Evolutionary conservation across 1,140 invertebrate genomes (phyloP).

Genomic region (Drosophila guanche): DNA sequence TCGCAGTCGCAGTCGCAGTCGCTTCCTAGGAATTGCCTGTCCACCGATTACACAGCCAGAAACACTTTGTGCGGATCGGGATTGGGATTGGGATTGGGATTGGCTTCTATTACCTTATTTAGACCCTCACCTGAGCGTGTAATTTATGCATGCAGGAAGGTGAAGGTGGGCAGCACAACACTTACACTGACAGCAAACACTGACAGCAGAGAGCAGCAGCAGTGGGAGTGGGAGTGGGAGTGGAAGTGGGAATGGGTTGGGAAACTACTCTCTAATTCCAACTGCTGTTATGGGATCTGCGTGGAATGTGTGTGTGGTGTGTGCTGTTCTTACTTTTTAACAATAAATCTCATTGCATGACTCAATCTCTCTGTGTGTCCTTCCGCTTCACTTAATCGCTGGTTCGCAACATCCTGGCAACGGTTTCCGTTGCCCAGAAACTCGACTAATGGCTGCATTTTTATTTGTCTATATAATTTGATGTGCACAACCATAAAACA

Average conservation of each 20-base stretch:
- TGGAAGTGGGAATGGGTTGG: slow-evolving; percentile 2
- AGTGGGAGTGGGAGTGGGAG: slow-evolving; percentile 1
- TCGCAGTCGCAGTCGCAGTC: slow-evolving; percentile 1
- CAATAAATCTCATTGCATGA: slow-evolving; percentile 48
- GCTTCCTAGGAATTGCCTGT: slow-evolving; percentile 50
- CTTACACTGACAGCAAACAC: slow-evolving; percentile 23
- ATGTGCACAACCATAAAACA: slow-evolving; percentile 76
- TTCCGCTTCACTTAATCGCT: too few relatives aligned
- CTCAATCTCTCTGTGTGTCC: slow-evolving; percentile 40
- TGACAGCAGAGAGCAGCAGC: slow-evolving; percentile 3
- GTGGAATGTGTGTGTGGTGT: too few relatives aligned
- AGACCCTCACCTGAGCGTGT: slow-evolving; percentile 44
- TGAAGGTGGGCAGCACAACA: slow-evolving; percentile 57
- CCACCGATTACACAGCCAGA: slow-evolving; percentile 61
- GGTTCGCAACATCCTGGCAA: slow-evolving; percentile 31
- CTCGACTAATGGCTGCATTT: slow-evolving; percentile 60
- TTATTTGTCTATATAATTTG: slow-evolving; percentile 79
- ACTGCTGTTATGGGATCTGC: slow-evolving; percentile 17
- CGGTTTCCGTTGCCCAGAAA: slow-evolving; percentile 46
- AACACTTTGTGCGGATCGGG: slow-evolving; percentile 10
- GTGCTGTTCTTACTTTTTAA: not conserved
- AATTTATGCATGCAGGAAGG: slow-evolving; percentile 61
- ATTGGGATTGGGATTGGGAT: slow-evolving; percentile 7
- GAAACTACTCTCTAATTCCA: slow-evolving; percentile 18
- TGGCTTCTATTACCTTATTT: slow-evolving; percentile 60